Conservation (phyloP, 2,113 vertebrate genomes). For the Amia ocellicauda region DNA sequence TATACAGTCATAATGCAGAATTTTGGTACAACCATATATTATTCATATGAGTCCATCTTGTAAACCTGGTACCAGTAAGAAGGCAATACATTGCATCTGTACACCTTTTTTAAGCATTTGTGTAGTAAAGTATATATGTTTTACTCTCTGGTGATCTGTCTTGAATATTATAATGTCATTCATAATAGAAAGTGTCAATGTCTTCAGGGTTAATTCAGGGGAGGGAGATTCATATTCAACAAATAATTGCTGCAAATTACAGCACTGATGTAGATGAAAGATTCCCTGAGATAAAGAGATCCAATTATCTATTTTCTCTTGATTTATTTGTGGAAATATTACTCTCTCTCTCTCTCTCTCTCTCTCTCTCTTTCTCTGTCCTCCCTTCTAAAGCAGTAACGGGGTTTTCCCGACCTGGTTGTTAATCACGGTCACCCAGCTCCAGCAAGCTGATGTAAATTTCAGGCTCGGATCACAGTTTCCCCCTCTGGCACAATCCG, state of each 20-base stretch:
- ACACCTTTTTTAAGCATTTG: too few relatives aligned
- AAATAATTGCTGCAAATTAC: slow-evolving; percentile 53
- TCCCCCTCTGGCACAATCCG: slow-evolving; percentile 31
- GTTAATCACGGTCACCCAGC: slow-evolving; percentile 44
- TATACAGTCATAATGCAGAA: too few relatives aligned
- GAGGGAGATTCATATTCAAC: slow-evolving; percentile 38
- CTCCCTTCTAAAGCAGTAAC: slow-evolving; percentile 35
- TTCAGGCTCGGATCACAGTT: slow-evolving; percentile 42
- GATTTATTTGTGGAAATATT: slow-evolving; percentile 50
- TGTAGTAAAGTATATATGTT: too few relatives aligned
- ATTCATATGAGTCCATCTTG: too few relatives aligned
- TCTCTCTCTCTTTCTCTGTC: not conserved
- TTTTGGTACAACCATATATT: too few relatives aligned
- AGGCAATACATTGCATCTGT: too few relatives aligned
- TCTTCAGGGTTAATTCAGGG: slow-evolving; percentile 44
- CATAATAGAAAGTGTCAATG: slow-evolving; percentile 45
- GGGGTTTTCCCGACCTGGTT: slow-evolving; percentile 33
- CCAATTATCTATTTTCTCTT: slow-evolving; percentile 56
- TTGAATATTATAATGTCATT: slow-evolving; percentile 21
- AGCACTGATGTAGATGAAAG: slow-evolving; percentile 41
- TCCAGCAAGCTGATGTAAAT: slow-evolving; percentile 47
- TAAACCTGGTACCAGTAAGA: too few relatives aligned
- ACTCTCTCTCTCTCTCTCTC: slow-evolving; percentile 35
- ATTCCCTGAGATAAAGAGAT: slow-evolving; percentile 40
- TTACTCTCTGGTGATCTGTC: too few relatives aligned